phyloP scores from a whole-genome alignment of 2,888 invertebrate genomes.

The Megastigmus dorsalis region DNA sequence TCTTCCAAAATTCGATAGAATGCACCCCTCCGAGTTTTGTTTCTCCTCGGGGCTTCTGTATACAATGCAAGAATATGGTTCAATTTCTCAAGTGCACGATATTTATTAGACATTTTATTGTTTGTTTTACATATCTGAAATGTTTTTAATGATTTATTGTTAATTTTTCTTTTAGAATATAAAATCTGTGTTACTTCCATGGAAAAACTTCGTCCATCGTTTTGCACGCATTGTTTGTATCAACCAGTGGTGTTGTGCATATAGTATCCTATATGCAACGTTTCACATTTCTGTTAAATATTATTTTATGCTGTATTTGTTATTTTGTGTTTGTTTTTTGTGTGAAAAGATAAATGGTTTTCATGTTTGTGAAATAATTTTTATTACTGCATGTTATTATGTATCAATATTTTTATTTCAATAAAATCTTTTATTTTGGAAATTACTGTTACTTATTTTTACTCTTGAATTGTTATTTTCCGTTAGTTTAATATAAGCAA shows the following conservation, averaged over 20 bases:
- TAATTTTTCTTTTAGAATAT: constrained; percentile 8
- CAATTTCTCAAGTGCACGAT: not conserved
- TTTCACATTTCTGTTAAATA: not conserved
- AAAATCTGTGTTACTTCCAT: not conserved
- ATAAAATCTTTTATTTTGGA: not conserved
- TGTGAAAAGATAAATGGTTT: not conserved
- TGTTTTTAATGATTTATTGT: not conserved
- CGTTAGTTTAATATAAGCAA: too few relatives aligned
- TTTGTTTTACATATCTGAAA: not conserved
- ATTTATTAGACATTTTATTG: not conserved
- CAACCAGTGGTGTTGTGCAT: constrained; percentile 34
- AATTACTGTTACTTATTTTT: not conserved
- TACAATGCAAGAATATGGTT: not conserved
- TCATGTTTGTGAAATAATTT: too few relatives aligned
- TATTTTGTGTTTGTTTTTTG: not conserved
- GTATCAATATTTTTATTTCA: not conserved
- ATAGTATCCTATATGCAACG: not conserved
- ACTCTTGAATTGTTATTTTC: not conserved
- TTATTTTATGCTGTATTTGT: constrained; percentile 1
- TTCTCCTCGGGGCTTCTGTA: constrained; percentile 10
- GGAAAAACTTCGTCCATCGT: not conserved
- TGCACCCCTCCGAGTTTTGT: constrained; percentile 20
- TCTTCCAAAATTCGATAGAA: constrained; percentile 21
- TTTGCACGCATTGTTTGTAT: constrained; percentile 39
- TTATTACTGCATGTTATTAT: constrained; percentile 4